A percentile compares a stretch with the other conserved stretches of the same genome.
These are phyloP conservation scores for Corythoichthys intestinalis DNA, from an alignment of 2,113 vertebrate species.

Conservation along the genomic window DNA sequence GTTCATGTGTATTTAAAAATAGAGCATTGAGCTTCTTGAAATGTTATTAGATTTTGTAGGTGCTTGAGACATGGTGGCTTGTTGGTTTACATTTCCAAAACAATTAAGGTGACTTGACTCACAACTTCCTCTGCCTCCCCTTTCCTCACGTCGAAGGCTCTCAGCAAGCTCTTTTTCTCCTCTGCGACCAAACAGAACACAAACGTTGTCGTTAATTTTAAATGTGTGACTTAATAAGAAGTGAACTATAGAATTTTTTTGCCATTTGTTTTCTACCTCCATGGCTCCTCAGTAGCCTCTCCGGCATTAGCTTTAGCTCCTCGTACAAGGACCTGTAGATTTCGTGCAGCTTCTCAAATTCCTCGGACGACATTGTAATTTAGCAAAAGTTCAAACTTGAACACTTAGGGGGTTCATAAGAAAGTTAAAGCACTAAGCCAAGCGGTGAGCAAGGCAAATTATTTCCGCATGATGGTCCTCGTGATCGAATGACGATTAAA, in stretches of 20 bases:
- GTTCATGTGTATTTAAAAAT: background rate
- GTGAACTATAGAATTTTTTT: background rate
- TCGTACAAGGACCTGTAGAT: conserved; percentile 80
- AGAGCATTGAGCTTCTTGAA: background rate
- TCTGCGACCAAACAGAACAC: conserved; percentile 68
- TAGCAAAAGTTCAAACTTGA: background rate
- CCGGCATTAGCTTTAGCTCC: conserved; percentile 75
- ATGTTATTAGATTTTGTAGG: background rate
- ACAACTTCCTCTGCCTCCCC: conserved; percentile 93
- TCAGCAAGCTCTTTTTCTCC: conserved; percentile 86
- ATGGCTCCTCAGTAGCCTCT: conserved; percentile 64
- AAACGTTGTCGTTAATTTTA: background rate
- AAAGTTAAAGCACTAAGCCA: background rate
- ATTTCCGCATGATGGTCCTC: conserved; percentile 55
- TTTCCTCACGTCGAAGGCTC: conserved; percentile 87
- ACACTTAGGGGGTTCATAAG: background rate
- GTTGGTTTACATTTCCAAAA: background rate
- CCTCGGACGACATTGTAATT: conserved; percentile 81
- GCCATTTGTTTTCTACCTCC: conserved; percentile 72
- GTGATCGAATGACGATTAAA: conserved; percentile 27
- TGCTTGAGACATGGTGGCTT: background rate
- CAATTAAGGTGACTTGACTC: conserved; percentile 25
- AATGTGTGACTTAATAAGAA: background rate
- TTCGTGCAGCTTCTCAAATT: conserved; percentile 89
- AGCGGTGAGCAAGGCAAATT: conserved; percentile 7